Conservation (phyloP, 2,113 vertebrate species). For the Ceyx margarethae region DNA sequence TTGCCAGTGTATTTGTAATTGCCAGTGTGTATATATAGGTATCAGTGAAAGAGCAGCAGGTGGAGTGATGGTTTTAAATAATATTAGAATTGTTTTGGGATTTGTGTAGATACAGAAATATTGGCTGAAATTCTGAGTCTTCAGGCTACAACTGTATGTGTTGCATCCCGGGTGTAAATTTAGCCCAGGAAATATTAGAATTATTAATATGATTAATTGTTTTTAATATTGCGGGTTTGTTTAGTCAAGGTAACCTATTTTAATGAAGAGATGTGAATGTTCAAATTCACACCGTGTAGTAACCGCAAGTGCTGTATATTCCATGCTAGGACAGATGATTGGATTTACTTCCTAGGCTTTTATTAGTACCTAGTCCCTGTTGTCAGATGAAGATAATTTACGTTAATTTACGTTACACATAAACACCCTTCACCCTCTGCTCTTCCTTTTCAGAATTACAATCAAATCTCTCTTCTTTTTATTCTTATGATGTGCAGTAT, state of each 20-base stretch:
- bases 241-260: neutral
- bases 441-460: neutral
- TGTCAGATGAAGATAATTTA: neutral
- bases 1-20: neutral
- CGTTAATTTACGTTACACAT: fast-evolving
- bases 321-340: neutral
- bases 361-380: neutral
- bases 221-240: fast-evolving
- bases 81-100: neutral
- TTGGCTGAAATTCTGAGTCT: neutral
- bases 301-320: neutral
- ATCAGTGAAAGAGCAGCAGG: neutral
- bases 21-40: neutral
- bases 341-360: neutral
- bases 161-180: neutral
- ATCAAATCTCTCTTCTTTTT: neutral
- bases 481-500: neutral
- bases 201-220: neutral
- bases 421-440: neutral
- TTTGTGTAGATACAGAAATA: neutral
- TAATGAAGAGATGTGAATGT: neutral
- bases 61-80: neutral
- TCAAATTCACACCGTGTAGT: neutral
- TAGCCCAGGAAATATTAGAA: neutral
- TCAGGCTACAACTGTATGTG: neutral